These are phyloP conservation scores for Drosophila parabipectinata DNA, from an alignment of 1,140 invertebrate species.

Conservation along the genomic window DNA sequence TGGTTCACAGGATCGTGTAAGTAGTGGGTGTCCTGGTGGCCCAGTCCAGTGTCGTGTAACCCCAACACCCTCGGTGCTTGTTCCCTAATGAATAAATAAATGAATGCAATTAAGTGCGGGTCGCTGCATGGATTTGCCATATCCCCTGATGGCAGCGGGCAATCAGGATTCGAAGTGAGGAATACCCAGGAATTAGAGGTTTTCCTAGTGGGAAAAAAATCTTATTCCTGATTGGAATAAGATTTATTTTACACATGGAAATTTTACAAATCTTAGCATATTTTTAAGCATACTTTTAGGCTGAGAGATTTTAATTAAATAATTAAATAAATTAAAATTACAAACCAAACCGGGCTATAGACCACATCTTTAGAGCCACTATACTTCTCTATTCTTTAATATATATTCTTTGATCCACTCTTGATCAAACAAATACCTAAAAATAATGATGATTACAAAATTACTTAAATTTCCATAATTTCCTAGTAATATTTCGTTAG, in stretches of 20 bases:
- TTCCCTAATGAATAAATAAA: slow-evolving; percentile 67
- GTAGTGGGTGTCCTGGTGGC: slow-evolving; percentile 29
- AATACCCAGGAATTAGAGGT: slow-evolving; percentile 2
- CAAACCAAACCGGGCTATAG: no score
- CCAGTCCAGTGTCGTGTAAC: background rate
- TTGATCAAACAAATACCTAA: no score
- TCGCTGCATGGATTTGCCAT: slow-evolving; percentile 7
- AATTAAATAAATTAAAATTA: no score
- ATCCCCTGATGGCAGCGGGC: background rate
- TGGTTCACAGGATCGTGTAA: slow-evolving; percentile 80
- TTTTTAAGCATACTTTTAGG: slow-evolving; percentile 8
- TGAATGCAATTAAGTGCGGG: slow-evolving; percentile 56
- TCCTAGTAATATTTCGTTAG: background rate
- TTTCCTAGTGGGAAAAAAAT: no score
- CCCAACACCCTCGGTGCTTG: slow-evolving; percentile 24
- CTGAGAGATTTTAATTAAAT: no score
- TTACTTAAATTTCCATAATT: background rate
- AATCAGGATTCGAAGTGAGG: background rate
- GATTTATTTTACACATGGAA: background rate
- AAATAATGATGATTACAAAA: background rate
- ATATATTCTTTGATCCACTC: no score
- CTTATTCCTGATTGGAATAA: background rate
- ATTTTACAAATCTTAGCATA: background rate
- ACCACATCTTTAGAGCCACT: no score
- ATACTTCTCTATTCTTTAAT: no score